Conservation (phyloP, 1,140 invertebrate genomes). For the Drepana arcuata region DNA sequence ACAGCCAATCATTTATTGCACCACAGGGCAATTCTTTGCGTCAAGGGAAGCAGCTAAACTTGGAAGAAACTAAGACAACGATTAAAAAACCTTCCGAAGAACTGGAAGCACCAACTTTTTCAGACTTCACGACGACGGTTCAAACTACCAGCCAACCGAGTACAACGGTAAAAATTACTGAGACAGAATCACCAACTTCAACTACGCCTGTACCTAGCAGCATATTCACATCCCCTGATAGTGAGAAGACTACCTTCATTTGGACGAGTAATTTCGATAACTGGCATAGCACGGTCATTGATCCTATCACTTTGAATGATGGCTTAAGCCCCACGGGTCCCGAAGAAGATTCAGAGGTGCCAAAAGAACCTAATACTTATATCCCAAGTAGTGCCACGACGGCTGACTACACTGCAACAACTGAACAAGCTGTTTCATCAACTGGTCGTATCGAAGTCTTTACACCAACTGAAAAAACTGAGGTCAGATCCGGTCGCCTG, state of each 20-base stretch:
- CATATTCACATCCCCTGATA: slow-evolving; percentile 50
- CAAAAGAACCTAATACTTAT: too few relatives aligned
- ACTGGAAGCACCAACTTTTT: slow-evolving; percentile 48
- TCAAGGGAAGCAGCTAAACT: slow-evolving; percentile 59
- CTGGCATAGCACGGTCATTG: slow-evolving; percentile 78
- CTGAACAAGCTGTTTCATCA: slow-evolving; percentile 32
- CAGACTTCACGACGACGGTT: slow-evolving; percentile 30
- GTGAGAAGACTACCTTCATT: slow-evolving; percentile 45
- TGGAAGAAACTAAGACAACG: slow-evolving; percentile 31
- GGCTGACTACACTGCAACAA: slow-evolving; percentile 19
- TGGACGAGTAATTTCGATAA: slow-evolving; percentile 55
- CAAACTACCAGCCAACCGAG: slow-evolving; percentile 41
- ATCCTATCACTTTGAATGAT: slow-evolving; percentile 81
- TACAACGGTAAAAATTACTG: slow-evolving; percentile 27
- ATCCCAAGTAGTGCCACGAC: slow-evolving; percentile 20
- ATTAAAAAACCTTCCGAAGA: slow-evolving; percentile 47
- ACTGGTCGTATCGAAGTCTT: slow-evolving; percentile 34
- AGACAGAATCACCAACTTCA: slow-evolving; percentile 31
- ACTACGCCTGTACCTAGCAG: slow-evolving; percentile 25
- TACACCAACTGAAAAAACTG: slow-evolving; percentile 21
- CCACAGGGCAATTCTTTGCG: slow-evolving; percentile 50
- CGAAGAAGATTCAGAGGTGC: slow-evolving; percentile 12
- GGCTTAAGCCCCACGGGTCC: slow-evolving; percentile 63
- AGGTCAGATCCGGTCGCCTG: slow-evolving; percentile 38
- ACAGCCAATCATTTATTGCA: slow-evolving; percentile 64